Percentiles rank a stretch among this genome's conserved stretches.
These are phyloP conservation scores for Bombus ignitus DNA, from an alignment of 1,140 invertebrate species.

Conservation along the genomic window DNA sequence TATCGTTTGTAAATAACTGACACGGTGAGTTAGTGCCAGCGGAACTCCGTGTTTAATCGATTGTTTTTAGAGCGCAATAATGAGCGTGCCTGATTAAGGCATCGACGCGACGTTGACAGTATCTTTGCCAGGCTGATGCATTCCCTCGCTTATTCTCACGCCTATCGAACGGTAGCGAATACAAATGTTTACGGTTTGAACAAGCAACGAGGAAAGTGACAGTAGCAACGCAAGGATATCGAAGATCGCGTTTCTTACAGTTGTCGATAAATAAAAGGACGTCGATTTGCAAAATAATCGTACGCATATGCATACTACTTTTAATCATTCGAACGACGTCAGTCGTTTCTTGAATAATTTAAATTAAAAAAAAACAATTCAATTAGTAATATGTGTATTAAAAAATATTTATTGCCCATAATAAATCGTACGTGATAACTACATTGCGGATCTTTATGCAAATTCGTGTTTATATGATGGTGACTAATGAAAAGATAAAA, in stretches of 20 bases:
- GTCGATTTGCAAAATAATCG: background rate
- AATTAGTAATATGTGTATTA: no score
- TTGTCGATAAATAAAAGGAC: background rate
- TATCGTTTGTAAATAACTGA: conserved; percentile 43
- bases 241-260: background rate
- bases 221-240: background rate
- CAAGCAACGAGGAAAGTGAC: background rate
- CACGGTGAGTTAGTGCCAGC: background rate
- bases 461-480: no score
- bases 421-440: no score
- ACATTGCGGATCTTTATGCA: no score
- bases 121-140: conserved; percentile 28
- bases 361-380: background rate
- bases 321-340: background rate
- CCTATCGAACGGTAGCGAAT: background rate
- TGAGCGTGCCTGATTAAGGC: conserved; percentile 42
- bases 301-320: no score
- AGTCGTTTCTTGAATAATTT: background rate
- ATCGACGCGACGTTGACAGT: conserved; percentile 4
- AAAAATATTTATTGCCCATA: no score
- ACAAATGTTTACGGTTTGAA: conserved; percentile 44
- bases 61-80: conserved; percentile 38
- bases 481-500: no score
- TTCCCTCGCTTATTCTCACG: conserved; percentile 39
- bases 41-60: conserved; percentile 31